phyloP scores from a whole-genome alignment of 2,888 invertebrate genomes.

The Tiliacea aurago region DNA sequence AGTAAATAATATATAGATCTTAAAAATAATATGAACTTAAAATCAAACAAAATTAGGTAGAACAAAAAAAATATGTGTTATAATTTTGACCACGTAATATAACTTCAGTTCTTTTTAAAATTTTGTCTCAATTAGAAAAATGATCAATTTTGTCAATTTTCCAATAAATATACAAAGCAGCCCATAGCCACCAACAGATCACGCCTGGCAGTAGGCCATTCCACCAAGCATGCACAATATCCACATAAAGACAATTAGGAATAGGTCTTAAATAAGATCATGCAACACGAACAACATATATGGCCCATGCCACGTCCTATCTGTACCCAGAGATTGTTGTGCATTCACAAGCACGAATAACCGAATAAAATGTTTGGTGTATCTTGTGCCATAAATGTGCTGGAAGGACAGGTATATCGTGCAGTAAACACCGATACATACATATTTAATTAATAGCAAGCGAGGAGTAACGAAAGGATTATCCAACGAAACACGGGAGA shows the following conservation, averaged over 20 bases:
- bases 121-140: constrained; percentile 57
- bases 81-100: constrained; percentile 57
- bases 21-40: constrained; percentile 35
- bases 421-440: constrained; percentile 86
- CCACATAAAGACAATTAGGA: constrained; percentile 84
- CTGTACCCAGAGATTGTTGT: constrained; percentile 83
- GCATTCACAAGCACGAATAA: constrained; percentile 88
- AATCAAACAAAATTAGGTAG: constrained; percentile 28
- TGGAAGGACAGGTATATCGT: constrained; percentile 87
- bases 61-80: constrained; percentile 52
- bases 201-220: constrained; percentile 87
- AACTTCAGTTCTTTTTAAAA: constrained; percentile 39
- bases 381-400: constrained; percentile 87
- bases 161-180: constrained; percentile 84
- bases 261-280: constrained; percentile 85
- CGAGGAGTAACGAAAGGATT: constrained; percentile 84
- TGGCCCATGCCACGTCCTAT: constrained; percentile 88
- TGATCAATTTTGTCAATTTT: constrained; percentile 67
- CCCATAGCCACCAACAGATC: constrained; percentile 83
- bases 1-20: constrained; percentile 30
- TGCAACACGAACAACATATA: constrained; percentile 90
- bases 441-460: constrained; percentile 86
- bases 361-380: constrained; percentile 83
- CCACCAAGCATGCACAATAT: constrained; percentile 88
- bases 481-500: constrained; percentile 80